Base-by-base conservation (phyloP, 1,140 invertebrate species). In the Phenacoccus solenopsis region DNA sequence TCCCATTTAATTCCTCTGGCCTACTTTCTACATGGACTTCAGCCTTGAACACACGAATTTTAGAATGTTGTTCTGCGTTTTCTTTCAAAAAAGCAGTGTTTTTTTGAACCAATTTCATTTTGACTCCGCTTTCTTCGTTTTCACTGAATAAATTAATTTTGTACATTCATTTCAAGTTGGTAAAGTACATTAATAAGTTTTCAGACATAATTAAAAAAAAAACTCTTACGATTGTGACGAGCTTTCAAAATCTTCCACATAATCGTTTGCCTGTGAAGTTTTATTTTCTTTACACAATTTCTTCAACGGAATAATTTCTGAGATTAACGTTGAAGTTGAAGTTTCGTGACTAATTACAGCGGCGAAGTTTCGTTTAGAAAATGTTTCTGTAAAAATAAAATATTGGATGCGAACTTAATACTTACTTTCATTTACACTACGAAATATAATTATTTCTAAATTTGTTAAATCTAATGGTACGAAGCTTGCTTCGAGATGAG, bases 291-390 rank as follows among this genome's bases (percentile, higher is more conserved):
- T 4, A n/a, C 38, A 49, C 28, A 35, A 76, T 75, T 84, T 79
- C 7, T 85, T 84, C 68, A 88, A 75, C n/a, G 86, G 87, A 67
- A 87, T 84, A 5, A 88, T 86, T 79, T 88, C 87, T 9, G 86
- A 88, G 27, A 88, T 79, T 35, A 88, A 75, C 12, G 87, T 87
- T 20, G 82, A 77, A 70, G 81, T 82, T 1, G 84, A 85, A 57
- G 82, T 78, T 30, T 82, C 80, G 73, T 72, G 67, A 32, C 73
- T 75, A 56, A 71, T 32, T 24, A 27, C 49, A 20, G 38, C 38
- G 38, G 38, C 38, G 38, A 49, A 49, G 20, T 49, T 49, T n/a
- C 69, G 49, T 32, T 49, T 67, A 5, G 35, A 59, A 61, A 28
- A 70, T n/a, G 27, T 70, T 61, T 70, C 59, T 61, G 69, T 64